phyloP scores from a whole-genome alignment of 2,888 invertebrate species.

The Macrophya annulata region DNA sequence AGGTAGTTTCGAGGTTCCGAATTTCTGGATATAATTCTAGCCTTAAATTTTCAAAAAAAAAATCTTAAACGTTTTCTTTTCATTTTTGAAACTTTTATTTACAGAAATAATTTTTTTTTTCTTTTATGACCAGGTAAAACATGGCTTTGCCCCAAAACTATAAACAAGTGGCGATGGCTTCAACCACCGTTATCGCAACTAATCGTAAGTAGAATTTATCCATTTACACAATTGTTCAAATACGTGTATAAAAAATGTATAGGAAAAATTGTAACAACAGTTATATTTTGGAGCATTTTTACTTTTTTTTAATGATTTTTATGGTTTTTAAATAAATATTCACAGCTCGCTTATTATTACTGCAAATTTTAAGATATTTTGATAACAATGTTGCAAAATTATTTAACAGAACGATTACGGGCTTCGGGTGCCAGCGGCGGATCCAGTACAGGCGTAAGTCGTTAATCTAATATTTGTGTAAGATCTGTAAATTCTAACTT shows the following conservation, averaged over 20 bases:
- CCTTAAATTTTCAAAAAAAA: neutral
- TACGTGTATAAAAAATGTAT: conserved; percentile 13
- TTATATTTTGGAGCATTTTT: neutral
- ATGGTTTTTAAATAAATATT: neutral
- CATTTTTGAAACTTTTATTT: neutral
- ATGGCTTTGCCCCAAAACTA: conserved; percentile 93
- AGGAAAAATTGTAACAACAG: conserved; percentile 19
- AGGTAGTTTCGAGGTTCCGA: neutral
- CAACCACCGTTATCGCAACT: conserved; percentile 86
- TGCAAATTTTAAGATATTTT: conserved; percentile 32
- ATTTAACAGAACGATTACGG: conserved; percentile 81
- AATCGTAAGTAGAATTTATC: conserved; percentile 86
- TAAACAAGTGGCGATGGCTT: conserved; percentile 91
- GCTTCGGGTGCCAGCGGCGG: conserved; percentile 81
- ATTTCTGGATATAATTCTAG: neutral
- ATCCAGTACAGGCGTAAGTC: conserved; percentile 80
- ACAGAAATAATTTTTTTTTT: neutral
- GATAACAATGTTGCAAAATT: conserved; percentile 46
- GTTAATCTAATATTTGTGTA: conserved; percentile 57
- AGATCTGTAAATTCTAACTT: conserved; percentile 40
- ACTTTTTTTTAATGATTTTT: conserved; percentile 12
- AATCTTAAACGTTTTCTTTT: no score
- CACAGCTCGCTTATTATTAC: no score
- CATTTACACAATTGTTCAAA: conserved; percentile 64
- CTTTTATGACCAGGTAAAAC: conserved; percentile 59